Conservation (phyloP, 2,888 invertebrate genomes). For the Octonoba sinensis region DNA sequence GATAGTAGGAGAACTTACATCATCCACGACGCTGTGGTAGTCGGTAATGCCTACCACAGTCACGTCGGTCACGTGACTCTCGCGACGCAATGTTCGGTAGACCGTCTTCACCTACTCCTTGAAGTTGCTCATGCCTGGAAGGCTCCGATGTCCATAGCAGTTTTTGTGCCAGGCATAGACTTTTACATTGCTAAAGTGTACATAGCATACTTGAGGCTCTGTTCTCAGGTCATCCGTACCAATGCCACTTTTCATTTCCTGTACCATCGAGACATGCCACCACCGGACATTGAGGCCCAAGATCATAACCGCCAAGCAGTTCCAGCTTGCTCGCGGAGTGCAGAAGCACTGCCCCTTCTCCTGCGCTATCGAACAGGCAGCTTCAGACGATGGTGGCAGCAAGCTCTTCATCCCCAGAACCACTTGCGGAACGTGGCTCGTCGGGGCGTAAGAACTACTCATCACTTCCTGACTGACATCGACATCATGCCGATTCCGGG, state of each 20-base stretch:
- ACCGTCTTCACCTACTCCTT: slow-evolving; percentile 83
- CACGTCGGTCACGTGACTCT: slow-evolving; percentile 70
- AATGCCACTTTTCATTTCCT: slow-evolving; percentile 83
- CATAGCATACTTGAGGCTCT: slow-evolving; percentile 81
- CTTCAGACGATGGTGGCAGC: slow-evolving; percentile 80
- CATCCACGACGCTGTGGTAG: slow-evolving; percentile 80
- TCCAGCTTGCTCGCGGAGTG: slow-evolving; percentile 47
- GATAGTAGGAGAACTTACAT: slow-evolving; percentile 73
- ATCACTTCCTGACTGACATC: slow-evolving; percentile 87
- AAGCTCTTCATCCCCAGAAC: slow-evolving; percentile 88
- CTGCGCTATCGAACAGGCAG: slow-evolving; percentile 71
- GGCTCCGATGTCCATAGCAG: slow-evolving; percentile 86
- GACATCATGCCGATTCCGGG: slow-evolving; percentile 86
- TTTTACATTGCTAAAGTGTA: slow-evolving; percentile 81
- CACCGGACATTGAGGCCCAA: slow-evolving; percentile 65
- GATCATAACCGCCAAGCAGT: slow-evolving; percentile 38
- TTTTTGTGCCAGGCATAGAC: slow-evolving; percentile 80
- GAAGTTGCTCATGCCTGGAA: slow-evolving; percentile 84
- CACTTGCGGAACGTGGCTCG: slow-evolving; percentile 88
- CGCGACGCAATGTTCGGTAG: slow-evolving; percentile 88
- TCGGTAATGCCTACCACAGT: slow-evolving; percentile 78
- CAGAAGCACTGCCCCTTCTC: slow-evolving; percentile 46
- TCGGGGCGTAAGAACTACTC: slow-evolving; percentile 81
- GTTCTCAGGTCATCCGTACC: slow-evolving; percentile 80
- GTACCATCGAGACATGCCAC: slow-evolving; percentile 77